Evolutionary conservation across 2,888 invertebrate genomes (phyloP), one percentile per base, ranked within the genome.

Genomic region (Petrolisthes manimaculis): DNA sequence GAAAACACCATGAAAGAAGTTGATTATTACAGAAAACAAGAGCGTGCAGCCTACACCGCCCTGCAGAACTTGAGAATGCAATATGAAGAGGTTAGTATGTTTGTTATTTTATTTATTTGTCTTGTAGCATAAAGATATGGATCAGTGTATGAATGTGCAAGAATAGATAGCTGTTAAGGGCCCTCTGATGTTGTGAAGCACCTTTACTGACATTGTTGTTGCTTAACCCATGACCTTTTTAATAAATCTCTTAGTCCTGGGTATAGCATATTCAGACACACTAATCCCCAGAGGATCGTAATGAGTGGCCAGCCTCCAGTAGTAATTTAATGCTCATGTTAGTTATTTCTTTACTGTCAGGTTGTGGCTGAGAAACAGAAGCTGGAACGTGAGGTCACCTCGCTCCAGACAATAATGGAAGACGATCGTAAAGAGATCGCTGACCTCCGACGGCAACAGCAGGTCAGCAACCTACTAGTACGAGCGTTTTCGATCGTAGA

Each of bases 21-120:
- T 93, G 97, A 97, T 92, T 97, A 97, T 93, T 97, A 97, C 93
- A 95, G 97, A 90, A 96, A 96, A 89, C 97, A 97, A 93, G 97
- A 97, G 93, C 95, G 97, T 93, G 96, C 96, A 92, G 96, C 96
- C 89, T 96, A 97, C 95, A 96, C 95, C 93, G 96, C 97, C 93
- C 93, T 97, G 89, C 97, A 97, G 91, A 94, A 95, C 90, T 94
- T 96, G 88, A 95, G 97, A 84, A 95, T 95, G 90, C 97, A 97
- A 93, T 97, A 96, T 92, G 95, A 96, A 67, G 91, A 91, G 88
- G 91, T 90, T 69, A 86, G 79, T 67, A 18, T 21, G 37, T 51
- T 37, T 37, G 37, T 0, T 37, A 37, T 37, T 37, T 37, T 37
- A 37, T 37, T 37, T 37, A 37, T 37, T 37, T 37, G 37, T 37